These are phyloP conservation scores for Bimastos eiseni DNA, from an alignment of 2,888 invertebrate genomes.

Conservation along the genomic window DNA sequence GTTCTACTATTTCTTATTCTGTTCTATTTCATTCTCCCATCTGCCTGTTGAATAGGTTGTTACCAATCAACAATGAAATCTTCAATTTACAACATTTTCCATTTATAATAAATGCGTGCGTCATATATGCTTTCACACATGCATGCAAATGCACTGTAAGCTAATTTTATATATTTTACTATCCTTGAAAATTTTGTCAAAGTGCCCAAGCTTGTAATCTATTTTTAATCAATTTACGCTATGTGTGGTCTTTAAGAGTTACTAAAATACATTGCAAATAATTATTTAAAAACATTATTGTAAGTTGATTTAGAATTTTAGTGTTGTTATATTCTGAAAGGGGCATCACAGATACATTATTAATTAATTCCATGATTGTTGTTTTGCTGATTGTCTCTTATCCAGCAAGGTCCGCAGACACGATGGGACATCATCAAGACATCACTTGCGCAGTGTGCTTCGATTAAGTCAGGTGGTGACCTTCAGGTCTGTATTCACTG, in stretches of 20 bases:
- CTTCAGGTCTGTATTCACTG: not conserved
- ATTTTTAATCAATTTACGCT: not conserved
- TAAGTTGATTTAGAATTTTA: not conserved
- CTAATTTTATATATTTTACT: not conserved
- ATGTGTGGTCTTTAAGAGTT: too few species aligned
- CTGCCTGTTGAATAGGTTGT: not conserved
- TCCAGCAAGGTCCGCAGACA: slow-evolving; percentile 3
- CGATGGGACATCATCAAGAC: slow-evolving; percentile 15
- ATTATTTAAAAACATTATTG: not conserved
- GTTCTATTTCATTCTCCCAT: not conserved
- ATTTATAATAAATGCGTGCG: not conserved
- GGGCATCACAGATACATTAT: not conserved
- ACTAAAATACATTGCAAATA: too few species aligned
- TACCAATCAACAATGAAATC: not conserved
- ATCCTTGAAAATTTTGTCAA: not conserved
- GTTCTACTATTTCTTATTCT: not conserved
- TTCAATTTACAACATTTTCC: too few species aligned
- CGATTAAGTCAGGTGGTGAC: not conserved
- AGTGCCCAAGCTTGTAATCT: not conserved
- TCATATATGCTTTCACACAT: not conserved
- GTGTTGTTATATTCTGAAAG: not conserved
- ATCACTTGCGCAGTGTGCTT: not conserved
- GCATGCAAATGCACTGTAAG: not conserved
- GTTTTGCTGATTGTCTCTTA: not conserved
- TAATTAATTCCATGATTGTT: not conserved